These are phyloP conservation scores for Trachelus iudaicus DNA, from an alignment of 2,888 invertebrate species.

Conservation along the genomic window DNA sequence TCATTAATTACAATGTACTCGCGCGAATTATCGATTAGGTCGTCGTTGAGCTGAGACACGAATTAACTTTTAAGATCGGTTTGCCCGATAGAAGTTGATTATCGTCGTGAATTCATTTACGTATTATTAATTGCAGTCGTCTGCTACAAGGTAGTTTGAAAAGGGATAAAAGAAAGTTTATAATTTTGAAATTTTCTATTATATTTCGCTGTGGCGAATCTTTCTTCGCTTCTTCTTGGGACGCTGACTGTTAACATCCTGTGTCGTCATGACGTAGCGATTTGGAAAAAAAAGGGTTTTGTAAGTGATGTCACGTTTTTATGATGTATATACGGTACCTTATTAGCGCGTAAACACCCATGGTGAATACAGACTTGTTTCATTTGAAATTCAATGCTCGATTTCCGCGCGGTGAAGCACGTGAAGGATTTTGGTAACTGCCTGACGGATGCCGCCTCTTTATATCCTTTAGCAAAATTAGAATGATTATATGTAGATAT, in stretches of 20 bases:
- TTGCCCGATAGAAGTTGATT: background rate
- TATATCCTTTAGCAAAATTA: background rate
- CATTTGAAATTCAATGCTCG: background rate
- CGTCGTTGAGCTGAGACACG: background rate
- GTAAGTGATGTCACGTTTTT: background rate
- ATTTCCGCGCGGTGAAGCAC: background rate
- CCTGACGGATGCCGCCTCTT: background rate
- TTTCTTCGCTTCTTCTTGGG: background rate
- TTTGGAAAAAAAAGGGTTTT: background rate
- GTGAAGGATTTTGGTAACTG: background rate
- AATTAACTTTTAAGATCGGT: background rate
- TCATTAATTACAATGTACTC: constrained; percentile 21
- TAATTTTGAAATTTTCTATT: background rate
- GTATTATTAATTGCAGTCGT: background rate
- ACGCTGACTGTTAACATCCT: background rate
- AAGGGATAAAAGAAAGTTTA: background rate
- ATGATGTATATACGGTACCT: background rate
- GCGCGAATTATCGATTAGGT: constrained; percentile 9
- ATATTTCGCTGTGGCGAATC: background rate
- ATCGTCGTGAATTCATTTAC: background rate
- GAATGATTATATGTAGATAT: background rate
- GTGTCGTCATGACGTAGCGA: background rate
- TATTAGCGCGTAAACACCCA: background rate
- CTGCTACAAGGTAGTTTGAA: background rate
- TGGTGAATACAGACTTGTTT: constrained; percentile 1